Base-by-base conservation (phyloP, 2,113 vertebrate genomes). In the Vulpes lagopus region DNA sequence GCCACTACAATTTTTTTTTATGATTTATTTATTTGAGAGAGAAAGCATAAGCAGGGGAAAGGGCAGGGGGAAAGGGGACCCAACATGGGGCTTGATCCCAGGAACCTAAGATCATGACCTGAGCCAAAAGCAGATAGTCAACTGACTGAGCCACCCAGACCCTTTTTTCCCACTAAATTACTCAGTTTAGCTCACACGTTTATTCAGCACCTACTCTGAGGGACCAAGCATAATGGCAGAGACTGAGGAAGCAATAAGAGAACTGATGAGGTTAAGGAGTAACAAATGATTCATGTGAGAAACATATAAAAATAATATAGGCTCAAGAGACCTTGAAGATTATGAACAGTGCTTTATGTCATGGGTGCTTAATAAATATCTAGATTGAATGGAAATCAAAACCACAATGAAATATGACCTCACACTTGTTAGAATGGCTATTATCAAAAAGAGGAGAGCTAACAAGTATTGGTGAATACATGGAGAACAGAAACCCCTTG, bases 81-180 rank as follows among this genome's bases (percentile, higher is more conserved):
- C 43, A 43, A 43, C 43, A 43, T 43, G 43, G 67, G 3, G 17
- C 67, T 69, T 17, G 8, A 69, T 69, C 67, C 67, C 67, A 69
- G 67, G 32, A n/a, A 3, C 32, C 67, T 35, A n/a, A 9, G 32
- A n/a, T 69, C 8, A 35, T 8, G 3, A 69, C 67, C 32, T 10
- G 17, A 35, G 32, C 67, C 32, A 10, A 69, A 69, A 17, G 67
- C 32, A 69, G 16, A n/a, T 0, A 9, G 16, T 69, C 67, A 69
- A 69, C 67, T 17, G n/a, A 35, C 32, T n/a, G 67, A n/a, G 30
- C 32, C 32, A 69, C 16, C 67, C 32, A 69, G 67, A 32, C 67
- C 67, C 71, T 78, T 65, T 96, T 94, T 94, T 38, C 55, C 60
- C 85, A 65, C 11, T 38, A 92, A 97, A 97, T 92, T 92, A 92